These are phyloP conservation scores for Coccyzus lansbergi DNA, from an alignment of 2,797 vertebrate genomes.

Conservation along the genomic window DNA sequence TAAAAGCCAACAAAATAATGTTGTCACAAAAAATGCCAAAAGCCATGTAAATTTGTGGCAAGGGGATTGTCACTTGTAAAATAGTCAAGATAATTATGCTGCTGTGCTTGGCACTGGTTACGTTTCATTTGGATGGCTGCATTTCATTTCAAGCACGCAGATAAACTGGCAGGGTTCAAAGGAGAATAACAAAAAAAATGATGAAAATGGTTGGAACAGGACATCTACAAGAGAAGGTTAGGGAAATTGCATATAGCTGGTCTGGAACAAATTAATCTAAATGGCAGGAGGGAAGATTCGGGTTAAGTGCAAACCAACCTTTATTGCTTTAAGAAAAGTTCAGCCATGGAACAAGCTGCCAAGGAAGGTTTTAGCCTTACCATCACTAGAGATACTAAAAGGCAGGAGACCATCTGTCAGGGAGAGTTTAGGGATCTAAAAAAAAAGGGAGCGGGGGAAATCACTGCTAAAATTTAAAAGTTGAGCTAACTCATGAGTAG, in stretches of 20 bases:
- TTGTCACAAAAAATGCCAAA: background rate
- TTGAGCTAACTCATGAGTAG: background rate
- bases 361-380: conserved; percentile 51
- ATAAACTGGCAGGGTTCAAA: conserved; percentile 25
- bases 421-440: conserved; percentile 35
- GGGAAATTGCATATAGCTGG: background rate
- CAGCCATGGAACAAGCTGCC: conserved; percentile 27
- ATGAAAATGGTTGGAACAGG: background rate
- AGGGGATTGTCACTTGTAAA: background rate
- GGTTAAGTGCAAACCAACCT: conserved; percentile 38
- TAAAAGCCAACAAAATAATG: background rate
- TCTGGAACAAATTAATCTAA: conserved; percentile 44
- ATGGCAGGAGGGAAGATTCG: conserved; percentile 2
- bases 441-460: background rate
- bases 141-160: background rate
- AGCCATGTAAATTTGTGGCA: background rate
- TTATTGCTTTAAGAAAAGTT: conserved; percentile 51
- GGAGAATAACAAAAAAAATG: background rate
- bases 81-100: conserved; percentile 5
- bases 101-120: conserved; percentile 13
- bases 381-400: conserved; percentile 42
- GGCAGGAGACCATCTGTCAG: conserved; percentile 56
- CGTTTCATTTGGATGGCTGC: background rate
- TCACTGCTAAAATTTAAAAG: background rate
- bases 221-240: background rate